phyloP scores from a whole-genome alignment of 2,888 invertebrate genomes.

The Mystacides longicornis region DNA sequence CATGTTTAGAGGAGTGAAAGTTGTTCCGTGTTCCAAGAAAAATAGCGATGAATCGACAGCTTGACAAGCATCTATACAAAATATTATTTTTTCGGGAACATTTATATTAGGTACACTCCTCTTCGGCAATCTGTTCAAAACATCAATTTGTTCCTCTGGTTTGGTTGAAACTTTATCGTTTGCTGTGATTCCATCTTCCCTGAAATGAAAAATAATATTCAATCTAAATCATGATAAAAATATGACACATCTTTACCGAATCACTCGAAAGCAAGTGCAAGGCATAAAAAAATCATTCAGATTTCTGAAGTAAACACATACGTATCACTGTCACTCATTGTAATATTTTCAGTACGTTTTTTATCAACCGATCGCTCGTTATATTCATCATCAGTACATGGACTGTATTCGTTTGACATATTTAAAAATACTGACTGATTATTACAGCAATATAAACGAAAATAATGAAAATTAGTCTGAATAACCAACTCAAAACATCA shows the following conservation, averaged over 20 bases:
- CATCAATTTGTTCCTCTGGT: slow-evolving; percentile 13
- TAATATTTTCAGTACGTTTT: neutral
- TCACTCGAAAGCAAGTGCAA: neutral
- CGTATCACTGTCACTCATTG: slow-evolving; percentile 17
- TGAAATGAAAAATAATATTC: slow-evolving; percentile 8
- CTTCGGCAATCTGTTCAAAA: slow-evolving; percentile 31
- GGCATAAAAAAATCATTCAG: neutral
- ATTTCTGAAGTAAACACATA: slow-evolving; percentile 4
- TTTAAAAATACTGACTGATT: too few species aligned
- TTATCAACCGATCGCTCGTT: slow-evolving; percentile 6
- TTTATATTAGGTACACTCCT: slow-evolving; percentile 46
- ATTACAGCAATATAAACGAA: too few species aligned
- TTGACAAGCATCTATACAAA: slow-evolving; percentile 55
- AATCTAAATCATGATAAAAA: neutral
- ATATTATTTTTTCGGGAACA: slow-evolving; percentile 54
- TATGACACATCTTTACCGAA: neutral
- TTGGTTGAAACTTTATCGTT: slow-evolving; percentile 5
- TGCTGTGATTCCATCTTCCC: slow-evolving; percentile 12
- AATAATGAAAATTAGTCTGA: too few species aligned
- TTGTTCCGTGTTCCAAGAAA: slow-evolving; percentile 46
- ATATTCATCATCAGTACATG: slow-evolving; percentile 14
- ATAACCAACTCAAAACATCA: too few species aligned
- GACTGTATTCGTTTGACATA: slow-evolving; percentile 18
- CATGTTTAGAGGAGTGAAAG: slow-evolving; percentile 52
- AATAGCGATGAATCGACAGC: slow-evolving; percentile 51